Percentiles rank a stretch among this genome's conserved stretches.
These are phyloP conservation scores for Trichoplusia ni DNA, from an alignment of 1,140 invertebrate species.

Conservation along the genomic window DNA sequence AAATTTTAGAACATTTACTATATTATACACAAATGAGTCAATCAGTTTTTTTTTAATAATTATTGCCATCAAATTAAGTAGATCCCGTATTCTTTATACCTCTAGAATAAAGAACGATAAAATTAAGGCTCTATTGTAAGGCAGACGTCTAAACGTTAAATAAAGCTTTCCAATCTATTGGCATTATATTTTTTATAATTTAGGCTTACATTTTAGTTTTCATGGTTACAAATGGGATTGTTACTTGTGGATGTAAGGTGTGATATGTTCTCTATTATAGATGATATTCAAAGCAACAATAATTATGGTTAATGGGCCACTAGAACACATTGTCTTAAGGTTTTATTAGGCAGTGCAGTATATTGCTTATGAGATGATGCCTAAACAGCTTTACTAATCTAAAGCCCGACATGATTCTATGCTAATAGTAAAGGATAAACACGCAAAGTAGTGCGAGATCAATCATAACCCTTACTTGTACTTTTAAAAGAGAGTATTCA, in stretches of 20 bases:
- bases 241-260: neutral
- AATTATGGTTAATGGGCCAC: no score
- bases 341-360: no score
- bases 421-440: no score
- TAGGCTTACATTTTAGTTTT: conserved; percentile 30
- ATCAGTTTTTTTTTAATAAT: conserved; percentile 19
- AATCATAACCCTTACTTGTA: no score
- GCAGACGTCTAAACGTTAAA: conserved; percentile 40
- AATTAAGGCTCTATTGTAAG: conserved; percentile 48
- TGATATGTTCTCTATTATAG: neutral
- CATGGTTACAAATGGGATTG: neutral
- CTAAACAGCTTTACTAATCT: no score
- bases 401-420: no score
- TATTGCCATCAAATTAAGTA: conserved; percentile 62
- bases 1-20: conserved; percentile 71
- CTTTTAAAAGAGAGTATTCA: no score
- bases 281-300: no score
- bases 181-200: conserved; percentile 34
- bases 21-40: conserved; percentile 19
- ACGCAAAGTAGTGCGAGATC: no score
- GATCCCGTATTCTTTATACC: conserved; percentile 21
- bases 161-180: conserved; percentile 52
- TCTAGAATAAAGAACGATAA: conserved; percentile 28
- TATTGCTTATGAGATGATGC: no score
- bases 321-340: no score